Conservation (phyloP, 2,888 invertebrate species). For the Dryadula phaetusa region DNA sequence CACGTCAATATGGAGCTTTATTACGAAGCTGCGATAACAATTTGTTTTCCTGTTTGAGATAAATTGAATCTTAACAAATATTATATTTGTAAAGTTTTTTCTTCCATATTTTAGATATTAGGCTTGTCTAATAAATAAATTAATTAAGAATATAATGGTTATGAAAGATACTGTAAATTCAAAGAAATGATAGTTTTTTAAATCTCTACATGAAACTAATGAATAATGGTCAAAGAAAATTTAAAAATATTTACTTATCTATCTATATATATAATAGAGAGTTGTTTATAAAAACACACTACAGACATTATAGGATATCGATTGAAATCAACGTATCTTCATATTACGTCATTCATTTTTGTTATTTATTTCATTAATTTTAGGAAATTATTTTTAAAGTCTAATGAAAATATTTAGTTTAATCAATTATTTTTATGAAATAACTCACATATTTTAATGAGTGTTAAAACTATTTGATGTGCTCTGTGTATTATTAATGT, state of each 20-base stretch:
- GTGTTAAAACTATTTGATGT: conserved; percentile 63
- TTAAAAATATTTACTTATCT: background rate
- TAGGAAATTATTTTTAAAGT: background rate
- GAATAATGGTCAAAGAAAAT: background rate
- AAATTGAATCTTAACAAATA: conserved; percentile 28
- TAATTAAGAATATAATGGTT: background rate
- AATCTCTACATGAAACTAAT: background rate
- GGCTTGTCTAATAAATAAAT: background rate
- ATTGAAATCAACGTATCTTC: background rate
- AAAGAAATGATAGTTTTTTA: background rate
- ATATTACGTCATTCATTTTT: background rate
- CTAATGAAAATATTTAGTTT: background rate
- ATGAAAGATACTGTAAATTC: background rate
- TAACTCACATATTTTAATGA: conserved; percentile 49
- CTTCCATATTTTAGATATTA: background rate
- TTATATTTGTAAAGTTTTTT: conserved; percentile 5
- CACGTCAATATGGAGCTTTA: conserved; percentile 81
- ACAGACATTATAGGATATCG: background rate
- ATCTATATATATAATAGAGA: background rate
- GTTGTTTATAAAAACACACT: background rate
- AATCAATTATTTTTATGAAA: background rate
- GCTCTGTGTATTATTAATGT: conserved; percentile 72
- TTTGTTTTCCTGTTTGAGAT: conserved; percentile 65
- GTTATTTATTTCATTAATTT: background rate
- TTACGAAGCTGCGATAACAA: conserved; percentile 72